phyloP scores from a whole-genome alignment of 2,797 vertebrate genomes.

The Coregonus sp. region DNA sequence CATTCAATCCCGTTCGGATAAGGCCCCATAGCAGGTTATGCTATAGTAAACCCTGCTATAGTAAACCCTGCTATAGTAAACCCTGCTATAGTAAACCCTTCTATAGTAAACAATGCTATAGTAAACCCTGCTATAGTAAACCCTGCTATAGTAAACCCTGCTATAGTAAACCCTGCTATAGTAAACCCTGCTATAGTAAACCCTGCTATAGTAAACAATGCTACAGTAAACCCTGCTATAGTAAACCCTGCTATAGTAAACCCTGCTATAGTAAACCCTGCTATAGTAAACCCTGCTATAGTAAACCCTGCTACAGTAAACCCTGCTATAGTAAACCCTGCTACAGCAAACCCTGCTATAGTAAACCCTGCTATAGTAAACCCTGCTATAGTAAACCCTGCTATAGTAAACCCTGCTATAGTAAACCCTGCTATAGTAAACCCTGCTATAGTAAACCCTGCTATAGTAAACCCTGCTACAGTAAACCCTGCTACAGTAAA shows the following conservation, averaged over 20 bases:
- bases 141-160: background rate
- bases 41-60: background rate
- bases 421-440: no score
- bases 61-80: no score
- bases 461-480: background rate
- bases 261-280: no score
- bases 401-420: background rate
- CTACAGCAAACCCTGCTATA: no score
- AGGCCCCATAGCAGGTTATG: slow-evolving; percentile 4
- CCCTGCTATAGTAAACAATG: no score
- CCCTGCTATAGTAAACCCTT: background rate
- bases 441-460: background rate
- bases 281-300: no score
- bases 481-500: no score
- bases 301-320: no score
- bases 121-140: background rate
- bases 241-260: background rate
- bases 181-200: background rate
- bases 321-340: background rate
- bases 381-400: no score
- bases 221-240: no score
- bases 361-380: background rate
- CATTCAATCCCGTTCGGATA: background rate
- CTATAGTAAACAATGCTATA: no score
- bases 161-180: no score